Evolutionary conservation across 2,797 vertebrate genomes (phyloP).

Genomic region (Spea hammondii): DNA sequence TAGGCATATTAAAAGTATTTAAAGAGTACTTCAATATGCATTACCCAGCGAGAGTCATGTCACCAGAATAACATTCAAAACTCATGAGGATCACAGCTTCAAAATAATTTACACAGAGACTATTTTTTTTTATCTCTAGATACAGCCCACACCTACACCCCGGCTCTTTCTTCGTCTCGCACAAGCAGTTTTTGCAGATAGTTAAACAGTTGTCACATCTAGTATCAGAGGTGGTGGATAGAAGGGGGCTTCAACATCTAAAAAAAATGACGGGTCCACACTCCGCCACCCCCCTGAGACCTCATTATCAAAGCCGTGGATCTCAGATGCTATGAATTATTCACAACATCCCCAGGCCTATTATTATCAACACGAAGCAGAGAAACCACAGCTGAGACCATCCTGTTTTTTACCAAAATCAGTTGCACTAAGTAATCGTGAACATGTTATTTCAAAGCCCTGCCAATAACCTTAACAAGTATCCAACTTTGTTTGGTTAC

Average conservation of each 20-base stretch:
- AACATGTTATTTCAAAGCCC: conserved; percentile 16
- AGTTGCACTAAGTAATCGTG: background rate
- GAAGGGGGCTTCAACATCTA: conserved; percentile 8
- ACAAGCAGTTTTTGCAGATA: conserved; percentile 1
- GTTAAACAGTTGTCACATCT: conserved; percentile 15
- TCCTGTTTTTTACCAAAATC: conserved; percentile 54
- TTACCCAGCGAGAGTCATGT: too few species aligned
- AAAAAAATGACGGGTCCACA: conserved; percentile 29
- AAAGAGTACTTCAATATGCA: too few species aligned
- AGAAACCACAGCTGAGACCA: conserved; percentile 54
- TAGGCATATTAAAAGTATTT: too few species aligned
- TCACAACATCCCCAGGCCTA: conserved; percentile 58
- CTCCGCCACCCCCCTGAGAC: conserved; percentile 59
- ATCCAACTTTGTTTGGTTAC: background rate
- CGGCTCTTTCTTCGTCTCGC: background rate
- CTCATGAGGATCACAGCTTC: too few species aligned
- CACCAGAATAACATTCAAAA: too few species aligned
- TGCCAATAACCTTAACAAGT: conserved; percentile 11
- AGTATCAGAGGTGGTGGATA: conserved; percentile 11
- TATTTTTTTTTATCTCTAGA: too few species aligned
- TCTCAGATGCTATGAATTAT: conserved; percentile 64
- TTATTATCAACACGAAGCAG: conserved; percentile 55
- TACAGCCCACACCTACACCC: too few species aligned
- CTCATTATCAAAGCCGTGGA: conserved; percentile 65
- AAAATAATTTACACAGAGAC: too few species aligned